Base-by-base conservation (phyloP, 2,888 invertebrate species). In the Aelia acuminata region DNA sequence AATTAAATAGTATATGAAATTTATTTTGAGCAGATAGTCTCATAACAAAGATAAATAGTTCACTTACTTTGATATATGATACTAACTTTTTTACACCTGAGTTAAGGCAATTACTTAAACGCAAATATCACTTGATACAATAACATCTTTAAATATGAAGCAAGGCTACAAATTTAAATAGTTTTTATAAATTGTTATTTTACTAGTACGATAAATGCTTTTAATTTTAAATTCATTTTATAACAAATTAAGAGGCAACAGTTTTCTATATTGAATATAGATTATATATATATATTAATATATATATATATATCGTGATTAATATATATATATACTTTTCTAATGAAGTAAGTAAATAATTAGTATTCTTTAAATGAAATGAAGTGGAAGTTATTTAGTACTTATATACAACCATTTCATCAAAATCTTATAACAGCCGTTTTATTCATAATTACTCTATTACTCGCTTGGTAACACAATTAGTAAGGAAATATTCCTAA, bases 401-500 rank as follows among this genome's bases (percentile, higher is more conserved):
- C 35, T 80, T 80, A 80, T 80, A 47, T 80, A 80, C 80, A 80
- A 80, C 43, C 80, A 47, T 43, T 80, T 39, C 43, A 43, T 47
- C 80, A n/a, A 43, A n/a, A 43, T 43, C 53, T 57, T 39, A 85
- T 49, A 85, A 85, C 85, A 85, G 85, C 85, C 85, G 35, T 85
- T 85, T 85, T 85, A 85, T 85, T 53, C 50, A 85, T 85, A 85
- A 49, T 53, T 85, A 85, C 39, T 53, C 85, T 85, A 85, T 85
- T 85, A 85, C 49, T 53, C 53, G 43, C 22, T 35, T 85, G 85
- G 85, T 85, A 85, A 85, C 85, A 85, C 85, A 85, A 85, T 85
- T 85, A 85, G 85, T 85, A 85, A 85, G 85, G 85, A 85, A 85
- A 85, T 85, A 85, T 85, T 85, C 85, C 85, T 85, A 85, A 50